These are phyloP conservation scores for Globodera ellingtonae DNA, from an alignment of 1,140 invertebrate species.

Conservation along the genomic window DNA sequence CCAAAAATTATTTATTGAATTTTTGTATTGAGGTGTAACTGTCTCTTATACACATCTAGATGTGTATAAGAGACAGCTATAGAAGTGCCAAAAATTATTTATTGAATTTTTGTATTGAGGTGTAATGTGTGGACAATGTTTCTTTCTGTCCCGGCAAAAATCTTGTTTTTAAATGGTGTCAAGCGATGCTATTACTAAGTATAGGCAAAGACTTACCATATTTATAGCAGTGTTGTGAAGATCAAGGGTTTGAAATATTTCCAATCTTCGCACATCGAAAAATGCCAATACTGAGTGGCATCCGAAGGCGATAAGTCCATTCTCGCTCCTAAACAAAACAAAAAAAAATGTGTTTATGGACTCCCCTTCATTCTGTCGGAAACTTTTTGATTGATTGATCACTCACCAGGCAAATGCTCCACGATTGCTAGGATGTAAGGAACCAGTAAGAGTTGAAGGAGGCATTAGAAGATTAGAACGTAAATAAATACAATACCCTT, in stretches of 20 bases:
- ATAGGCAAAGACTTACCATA: slow-evolving; percentile 28
- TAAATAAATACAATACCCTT: too few relatives aligned
- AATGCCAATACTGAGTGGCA: slow-evolving; percentile 42
- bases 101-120: neutral
- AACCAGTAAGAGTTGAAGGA: slow-evolving; percentile 40
- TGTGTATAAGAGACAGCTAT: too few relatives aligned
- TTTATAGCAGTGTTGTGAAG: slow-evolving; percentile 47
- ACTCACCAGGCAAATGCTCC: slow-evolving; percentile 52
- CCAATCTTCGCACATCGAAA: slow-evolving; percentile 38
- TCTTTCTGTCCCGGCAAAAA: too few relatives aligned
- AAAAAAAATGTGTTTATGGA: too few relatives aligned
- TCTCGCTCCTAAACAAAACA: slow-evolving; percentile 39
- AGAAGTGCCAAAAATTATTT: slow-evolving; percentile 27
- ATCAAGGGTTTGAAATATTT: slow-evolving; percentile 52
- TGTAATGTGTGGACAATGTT: too few relatives aligned
- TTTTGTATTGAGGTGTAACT: too few relatives aligned
- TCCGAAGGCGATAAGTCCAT: slow-evolving; percentile 44
- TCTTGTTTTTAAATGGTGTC: too few relatives aligned
- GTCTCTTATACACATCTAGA: too few relatives aligned
- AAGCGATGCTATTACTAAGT: neutral
- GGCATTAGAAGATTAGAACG: slow-evolving; percentile 10
- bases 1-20: slow-evolving; percentile 30
- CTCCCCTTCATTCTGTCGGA: too few relatives aligned
- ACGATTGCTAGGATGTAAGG: slow-evolving; percentile 47
- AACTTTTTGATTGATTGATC: neutral